Base-by-base conservation (phyloP, 1,140 invertebrate genomes). In the Drosophila tristis region DNA sequence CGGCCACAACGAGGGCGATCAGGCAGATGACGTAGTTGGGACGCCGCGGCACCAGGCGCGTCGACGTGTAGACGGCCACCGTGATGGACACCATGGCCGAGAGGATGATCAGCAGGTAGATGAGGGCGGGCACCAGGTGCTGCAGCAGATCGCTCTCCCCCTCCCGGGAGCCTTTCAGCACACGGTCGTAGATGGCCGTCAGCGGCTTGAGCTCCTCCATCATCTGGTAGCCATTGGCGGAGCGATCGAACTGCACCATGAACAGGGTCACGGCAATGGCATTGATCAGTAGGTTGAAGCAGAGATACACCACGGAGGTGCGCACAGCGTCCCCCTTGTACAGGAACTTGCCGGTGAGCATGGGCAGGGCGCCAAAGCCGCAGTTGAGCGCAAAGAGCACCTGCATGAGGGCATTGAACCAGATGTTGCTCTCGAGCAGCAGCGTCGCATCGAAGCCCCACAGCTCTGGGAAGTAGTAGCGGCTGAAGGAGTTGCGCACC, bases 241-340 rank as follows among this genome's bases (percentile, higher is more conserved):
- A 90, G 39, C 68, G 51, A 64, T 92, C 90, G 15, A 90, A 92
- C 68, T 92, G 90, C 26, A 91, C 90, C 90, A 92, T 91, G 57
- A 92, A 92, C 44, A 92, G 60, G 1, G 91, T 92, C 26, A 91
- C 90, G 43, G 91, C 87, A 26, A 92, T 91, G 53, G 91, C 90
- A 63, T 91, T 91, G 59, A 92, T 77, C 51, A 92, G 70, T 56
- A 92, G 51, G 75, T 92, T 92, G 50, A 92, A 92, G 66, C 90
- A 92, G 13, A 92, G 63, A 58, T 92, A 92, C 4, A 92, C 90
- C 15, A 91, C 77, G 2, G 91, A 92, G 20, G 91, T 92, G 25
- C 91, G 74, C 23, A 92, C 87, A 2, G 91, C 91, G 50, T 92
- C 91, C 5, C 91, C 91, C 71, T 92, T 92, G 63, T 92, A 92